Base-by-base conservation (phyloP, 1,140 invertebrate species). In the Drosophila repleta region DNA sequence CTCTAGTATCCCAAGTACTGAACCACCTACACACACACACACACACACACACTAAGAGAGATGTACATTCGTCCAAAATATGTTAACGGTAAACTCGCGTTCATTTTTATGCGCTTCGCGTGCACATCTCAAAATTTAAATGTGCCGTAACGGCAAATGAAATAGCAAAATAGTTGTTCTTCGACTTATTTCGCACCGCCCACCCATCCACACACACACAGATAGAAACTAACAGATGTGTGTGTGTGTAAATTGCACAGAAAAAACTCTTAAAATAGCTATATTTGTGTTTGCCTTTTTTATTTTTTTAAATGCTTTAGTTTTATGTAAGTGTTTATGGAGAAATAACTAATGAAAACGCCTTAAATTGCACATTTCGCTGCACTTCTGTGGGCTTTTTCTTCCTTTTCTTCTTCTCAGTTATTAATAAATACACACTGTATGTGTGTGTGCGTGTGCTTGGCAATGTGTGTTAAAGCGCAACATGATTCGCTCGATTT, bases 241-340 rank as follows among this genome's bases (percentile, higher is more conserved):
- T 5, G 58, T 65, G 20, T 53, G 51, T 66, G 63, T 20, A 56
- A 81, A 78, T 79, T 78, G 78, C 81, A 68, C 65, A 29, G 66
- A 85, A 87, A 35, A 35, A 81, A 87, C 80, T 63, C 83, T 88
- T 82, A 82, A 88, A 82, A 74, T 48, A 32, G 62, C 82, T 73
- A 53, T 55, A 66, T 67, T 58, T 49, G 15, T 37, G 63, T 71
- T 71, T 53, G 32, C 41, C 26, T 74, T 81, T 73, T 81, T 71
- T 63, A n/a, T 63, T 68, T 61, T 87, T 79, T 82, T 70, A 56
- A 85, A 88, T 82, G 83, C 70, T 85, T 85, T 82, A 82, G 64
- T 85, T 85, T 88, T 85, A 85, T 85, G 75, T 85, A 85, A 88
- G 82, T 85, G 82, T 85, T 85, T 85, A 85, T 85, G 82, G 83